These are phyloP conservation scores for Diorhabda sublineata DNA, from an alignment of 1,140 invertebrate genomes.

Conservation along the genomic window DNA sequence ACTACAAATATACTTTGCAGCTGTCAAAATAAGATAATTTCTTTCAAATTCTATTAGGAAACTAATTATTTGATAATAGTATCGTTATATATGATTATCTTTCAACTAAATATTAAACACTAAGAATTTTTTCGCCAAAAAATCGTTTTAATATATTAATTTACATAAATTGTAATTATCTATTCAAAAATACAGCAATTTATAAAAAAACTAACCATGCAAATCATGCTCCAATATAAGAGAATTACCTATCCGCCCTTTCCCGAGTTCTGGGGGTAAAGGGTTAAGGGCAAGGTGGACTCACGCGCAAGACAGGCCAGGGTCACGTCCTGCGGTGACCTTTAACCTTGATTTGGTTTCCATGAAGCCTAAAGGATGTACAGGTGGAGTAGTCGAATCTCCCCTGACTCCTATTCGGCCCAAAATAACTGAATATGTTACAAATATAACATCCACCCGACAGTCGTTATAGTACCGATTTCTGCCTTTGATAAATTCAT, in stretches of 20 bases:
- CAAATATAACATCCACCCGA: conserved; percentile 18
- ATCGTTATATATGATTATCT: too few relatives aligned
- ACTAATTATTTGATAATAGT: too few relatives aligned
- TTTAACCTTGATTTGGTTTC: conserved; percentile 71
- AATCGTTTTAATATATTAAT: too few relatives aligned
- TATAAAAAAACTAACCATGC: conserved; percentile 26
- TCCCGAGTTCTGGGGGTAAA: conserved; percentile 33
- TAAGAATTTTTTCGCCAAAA: too few relatives aligned
- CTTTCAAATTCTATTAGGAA: too few relatives aligned
- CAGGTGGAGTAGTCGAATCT: conserved; percentile 5
- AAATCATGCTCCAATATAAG: conserved; percentile 34
- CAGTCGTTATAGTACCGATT: conserved; percentile 1
- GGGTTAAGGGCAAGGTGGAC: conserved; percentile 31
- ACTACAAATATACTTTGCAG: too few relatives aligned
- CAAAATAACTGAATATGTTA: neutral
- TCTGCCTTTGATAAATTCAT: neutral
- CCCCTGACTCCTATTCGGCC: conserved; percentile 28
- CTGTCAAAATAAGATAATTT: too few relatives aligned
- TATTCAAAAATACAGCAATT: too few relatives aligned
- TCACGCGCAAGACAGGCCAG: conserved; percentile 47
- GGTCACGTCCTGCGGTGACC: conserved; percentile 62
- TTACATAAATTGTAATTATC: too few relatives aligned
- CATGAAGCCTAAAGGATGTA: conserved; percentile 52
- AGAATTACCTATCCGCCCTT: conserved; percentile 39
- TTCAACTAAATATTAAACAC: too few relatives aligned